phyloP scores from a whole-genome alignment of 2,888 invertebrate genomes.

The Dryomyza anilis region DNA sequence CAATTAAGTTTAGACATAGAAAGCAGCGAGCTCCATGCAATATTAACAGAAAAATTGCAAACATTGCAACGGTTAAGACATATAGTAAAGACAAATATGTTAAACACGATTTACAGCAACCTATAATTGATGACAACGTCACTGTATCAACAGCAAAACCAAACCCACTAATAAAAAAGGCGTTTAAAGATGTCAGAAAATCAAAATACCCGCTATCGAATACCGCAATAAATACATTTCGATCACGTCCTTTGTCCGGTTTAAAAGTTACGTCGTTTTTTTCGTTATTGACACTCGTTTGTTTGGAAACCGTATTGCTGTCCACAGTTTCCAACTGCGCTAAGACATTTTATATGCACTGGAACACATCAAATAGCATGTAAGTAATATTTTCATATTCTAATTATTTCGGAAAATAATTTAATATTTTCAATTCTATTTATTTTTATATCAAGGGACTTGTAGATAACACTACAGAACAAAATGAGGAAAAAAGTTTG shows the following conservation, averaged over 20 bases:
- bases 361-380: constrained; percentile 90
- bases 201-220: neutral
- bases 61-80: neutral
- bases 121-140: no score
- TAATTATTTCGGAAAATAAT: neutral
- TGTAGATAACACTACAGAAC: no score
- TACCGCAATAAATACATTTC: constrained; percentile 1
- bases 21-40: neutral
- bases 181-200: neutral
- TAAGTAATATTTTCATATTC: constrained; percentile 51
- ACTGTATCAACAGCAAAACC: neutral
- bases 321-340: constrained; percentile 73
- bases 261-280: constrained; percentile 63
- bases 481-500: no score
- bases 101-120: neutral
- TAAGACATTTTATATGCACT: constrained; percentile 85
- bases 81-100: neutral
- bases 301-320: constrained; percentile 65
- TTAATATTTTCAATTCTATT: neutral
- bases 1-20: constrained; percentile 17
- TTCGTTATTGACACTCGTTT: constrained; percentile 65
- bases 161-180: neutral
- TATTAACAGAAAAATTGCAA: neutral
- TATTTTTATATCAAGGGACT: neutral
- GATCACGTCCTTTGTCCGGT: constrained; percentile 53